Conservation (phyloP, 2,797 vertebrate species). For the Acropternis orthonyx region DNA sequence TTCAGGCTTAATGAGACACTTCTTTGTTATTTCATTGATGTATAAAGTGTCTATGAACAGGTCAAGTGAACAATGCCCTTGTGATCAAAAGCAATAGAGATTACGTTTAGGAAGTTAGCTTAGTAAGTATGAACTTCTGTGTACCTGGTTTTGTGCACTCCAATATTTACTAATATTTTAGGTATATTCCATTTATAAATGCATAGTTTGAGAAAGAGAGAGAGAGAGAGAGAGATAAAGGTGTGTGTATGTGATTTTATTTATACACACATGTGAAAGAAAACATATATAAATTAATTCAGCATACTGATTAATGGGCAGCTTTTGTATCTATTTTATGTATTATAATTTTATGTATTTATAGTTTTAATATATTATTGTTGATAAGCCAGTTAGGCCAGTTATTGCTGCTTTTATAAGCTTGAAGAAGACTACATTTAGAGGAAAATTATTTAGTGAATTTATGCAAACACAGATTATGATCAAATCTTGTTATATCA, state of each 20-base stretch:
- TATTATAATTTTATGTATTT: too few relatives aligned
- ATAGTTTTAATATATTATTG: background rate
- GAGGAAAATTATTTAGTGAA: background rate
- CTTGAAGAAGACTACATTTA: background rate
- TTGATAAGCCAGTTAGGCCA: background rate
- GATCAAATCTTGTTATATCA: background rate
- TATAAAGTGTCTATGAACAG: background rate
- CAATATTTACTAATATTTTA: background rate
- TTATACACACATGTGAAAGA: background rate
- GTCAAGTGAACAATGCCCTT: background rate
- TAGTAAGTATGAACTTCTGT: background rate
- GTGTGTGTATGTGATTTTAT: background rate
- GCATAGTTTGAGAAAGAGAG: background rate
- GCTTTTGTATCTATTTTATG: background rate
- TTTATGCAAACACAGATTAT: background rate
- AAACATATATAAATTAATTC: background rate
- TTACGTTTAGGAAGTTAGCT: background rate
- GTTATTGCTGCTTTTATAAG: background rate
- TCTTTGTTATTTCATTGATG: background rate
- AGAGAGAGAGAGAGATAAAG: background rate
- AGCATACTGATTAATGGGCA: background rate
- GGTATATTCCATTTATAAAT: background rate
- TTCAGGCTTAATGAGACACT: background rate
- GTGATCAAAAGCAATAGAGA: background rate
- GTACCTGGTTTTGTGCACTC: background rate